These are phyloP conservation scores for Thecophora atra DNA, from an alignment of 2,888 invertebrate species.

Conservation along the genomic window DNA sequence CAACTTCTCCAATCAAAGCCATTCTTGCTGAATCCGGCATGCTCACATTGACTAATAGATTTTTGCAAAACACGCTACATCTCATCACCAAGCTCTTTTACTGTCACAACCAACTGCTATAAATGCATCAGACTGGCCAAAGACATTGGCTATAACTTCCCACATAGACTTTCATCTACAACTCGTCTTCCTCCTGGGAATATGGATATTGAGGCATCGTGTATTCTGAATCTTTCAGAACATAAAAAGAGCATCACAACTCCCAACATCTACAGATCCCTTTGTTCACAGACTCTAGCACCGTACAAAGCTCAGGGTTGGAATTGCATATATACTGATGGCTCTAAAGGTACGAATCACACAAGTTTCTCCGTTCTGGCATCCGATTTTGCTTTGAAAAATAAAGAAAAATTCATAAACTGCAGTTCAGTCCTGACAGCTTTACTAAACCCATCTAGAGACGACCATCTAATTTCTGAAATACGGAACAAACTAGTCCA, in stretches of 20 bases:
- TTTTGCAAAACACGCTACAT: too few relatives aligned
- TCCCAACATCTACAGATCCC: conserved; percentile 7
- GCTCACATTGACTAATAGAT: too few relatives aligned
- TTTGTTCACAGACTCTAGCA: neutral
- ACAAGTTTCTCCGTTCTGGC: conserved; percentile 8
- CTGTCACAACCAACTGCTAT: too few relatives aligned
- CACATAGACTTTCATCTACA: neutral
- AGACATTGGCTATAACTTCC: neutral
- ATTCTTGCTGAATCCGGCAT: too few relatives aligned
- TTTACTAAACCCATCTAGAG: neutral
- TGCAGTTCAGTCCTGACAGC: neutral
- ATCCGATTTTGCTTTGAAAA: neutral
- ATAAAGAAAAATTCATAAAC: neutral
- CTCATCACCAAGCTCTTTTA: too few relatives aligned
- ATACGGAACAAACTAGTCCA: neutral
- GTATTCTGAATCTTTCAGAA: neutral
- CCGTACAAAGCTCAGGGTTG: neutral
- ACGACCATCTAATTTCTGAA: conserved; percentile 4
- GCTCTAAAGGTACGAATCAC: neutral
- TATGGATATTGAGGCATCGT: neutral
- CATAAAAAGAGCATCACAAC: conserved; percentile 3
- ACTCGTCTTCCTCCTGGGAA: neutral
- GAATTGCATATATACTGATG: conserved; percentile 7
- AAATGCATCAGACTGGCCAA: too few relatives aligned
- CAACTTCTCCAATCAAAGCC: too few relatives aligned